Conservation (phyloP, 1,140 invertebrate species). For the Cherax quadricarinatus region DNA sequence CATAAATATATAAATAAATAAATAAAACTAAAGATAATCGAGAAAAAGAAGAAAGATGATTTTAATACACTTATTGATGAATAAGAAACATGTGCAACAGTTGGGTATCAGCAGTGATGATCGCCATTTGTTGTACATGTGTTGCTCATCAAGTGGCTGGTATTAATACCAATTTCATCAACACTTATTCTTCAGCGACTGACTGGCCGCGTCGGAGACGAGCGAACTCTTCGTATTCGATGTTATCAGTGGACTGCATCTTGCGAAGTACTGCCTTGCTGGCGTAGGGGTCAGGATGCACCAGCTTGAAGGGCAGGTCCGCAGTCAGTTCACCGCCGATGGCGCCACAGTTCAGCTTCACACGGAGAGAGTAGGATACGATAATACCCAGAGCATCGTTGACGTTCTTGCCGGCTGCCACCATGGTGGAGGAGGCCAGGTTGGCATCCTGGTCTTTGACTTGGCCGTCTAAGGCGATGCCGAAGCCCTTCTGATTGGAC, state of each 20-base stretch:
- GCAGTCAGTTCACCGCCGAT: conserved; percentile 91
- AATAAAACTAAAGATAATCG: neutral
- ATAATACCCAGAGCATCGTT: conserved; percentile 92
- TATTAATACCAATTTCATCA: too few species aligned
- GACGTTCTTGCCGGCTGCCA: conserved; percentile 87
- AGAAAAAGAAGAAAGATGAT: neutral
- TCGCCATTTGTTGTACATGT: neutral
- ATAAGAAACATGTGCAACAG: too few species aligned
- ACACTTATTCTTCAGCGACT: conserved; percentile 57
- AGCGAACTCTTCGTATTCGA: conserved; percentile 89
- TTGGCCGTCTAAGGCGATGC: conserved; percentile 90
- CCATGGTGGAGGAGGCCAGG: conserved; percentile 91
- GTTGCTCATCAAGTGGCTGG: neutral
- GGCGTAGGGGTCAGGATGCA: conserved; percentile 81
- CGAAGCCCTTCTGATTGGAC: conserved; percentile 87
- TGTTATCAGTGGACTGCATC: conserved; percentile 86
- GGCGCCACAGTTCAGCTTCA: conserved; percentile 92
- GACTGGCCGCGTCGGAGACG: conserved; percentile 81
- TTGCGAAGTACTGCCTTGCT: conserved; percentile 80
- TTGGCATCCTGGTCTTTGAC: conserved; percentile 94
- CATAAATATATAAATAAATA: conserved; percentile 32
- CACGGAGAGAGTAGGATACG: conserved; percentile 91
- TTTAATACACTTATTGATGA: neutral
- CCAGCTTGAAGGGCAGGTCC: conserved; percentile 92
- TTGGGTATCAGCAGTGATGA: neutral